Evolutionary conservation across 2,113 vertebrate species (phyloP).

Genomic region (Siphamia tubifer): DNA sequence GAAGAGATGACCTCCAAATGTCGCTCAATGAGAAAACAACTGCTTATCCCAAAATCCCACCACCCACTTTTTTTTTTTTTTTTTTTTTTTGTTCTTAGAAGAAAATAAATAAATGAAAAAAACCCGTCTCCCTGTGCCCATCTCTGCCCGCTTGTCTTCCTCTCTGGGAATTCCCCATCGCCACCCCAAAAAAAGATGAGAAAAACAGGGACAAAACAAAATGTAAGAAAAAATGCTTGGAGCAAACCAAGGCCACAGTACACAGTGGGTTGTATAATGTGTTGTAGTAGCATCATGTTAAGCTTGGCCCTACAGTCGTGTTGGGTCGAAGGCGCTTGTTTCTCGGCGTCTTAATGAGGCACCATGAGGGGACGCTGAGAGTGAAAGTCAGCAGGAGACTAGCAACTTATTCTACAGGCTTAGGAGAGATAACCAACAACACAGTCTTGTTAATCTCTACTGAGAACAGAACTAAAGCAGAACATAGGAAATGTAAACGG

Average conservation of each 20-base stretch:
- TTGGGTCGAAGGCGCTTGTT: slow-evolving; percentile 61
- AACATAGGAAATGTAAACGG: slow-evolving; percentile 7
- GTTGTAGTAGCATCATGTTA: slow-evolving; percentile 2
- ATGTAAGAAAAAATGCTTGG: slow-evolving; percentile 24
- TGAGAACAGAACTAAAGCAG: slow-evolving; percentile 7
- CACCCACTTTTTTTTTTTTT: background rate
- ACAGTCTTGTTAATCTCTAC: slow-evolving; percentile 48
- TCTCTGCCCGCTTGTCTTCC: background rate
- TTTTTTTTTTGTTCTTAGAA: background rate
- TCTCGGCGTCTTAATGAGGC: slow-evolving; percentile 71
- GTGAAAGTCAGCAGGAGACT: slow-evolving; percentile 55
- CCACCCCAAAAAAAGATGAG: background rate
- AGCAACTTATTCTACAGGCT: slow-evolving; percentile 50
- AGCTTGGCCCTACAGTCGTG: slow-evolving; percentile 29
- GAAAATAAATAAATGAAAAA: too few species aligned
- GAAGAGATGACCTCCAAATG: slow-evolving; percentile 56
- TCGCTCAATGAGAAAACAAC: slow-evolving; percentile 42
- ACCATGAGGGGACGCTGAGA: slow-evolving; percentile 65
- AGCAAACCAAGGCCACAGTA: slow-evolving; percentile 26
- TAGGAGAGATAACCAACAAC: slow-evolving; percentile 27
- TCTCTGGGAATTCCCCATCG: slow-evolving; percentile 1
- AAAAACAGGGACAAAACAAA: slow-evolving; percentile 7
- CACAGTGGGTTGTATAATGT: slow-evolving; percentile 17
- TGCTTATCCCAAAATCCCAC: slow-evolving; percentile 39
- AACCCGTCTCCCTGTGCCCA: background rate